Evolutionary conservation across 2,888 invertebrate species (phyloP), one percentile per base, ranked within the genome.

Genomic region (Cheilosia pagana): DNA sequence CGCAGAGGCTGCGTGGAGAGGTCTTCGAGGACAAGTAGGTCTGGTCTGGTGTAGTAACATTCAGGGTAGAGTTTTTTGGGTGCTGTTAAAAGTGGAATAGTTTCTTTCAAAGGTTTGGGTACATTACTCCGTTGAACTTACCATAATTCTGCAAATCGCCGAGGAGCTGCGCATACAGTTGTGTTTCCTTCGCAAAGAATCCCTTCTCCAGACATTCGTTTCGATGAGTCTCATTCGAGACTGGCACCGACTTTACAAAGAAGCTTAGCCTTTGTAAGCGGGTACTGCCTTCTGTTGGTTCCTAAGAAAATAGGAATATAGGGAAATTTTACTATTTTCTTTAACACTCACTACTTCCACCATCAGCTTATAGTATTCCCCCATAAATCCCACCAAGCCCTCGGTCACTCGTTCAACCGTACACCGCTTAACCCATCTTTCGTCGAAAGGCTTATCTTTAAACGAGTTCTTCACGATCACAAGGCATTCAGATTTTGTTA

Each of bases 351-450:
- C 35, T 0, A 65, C 45, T 6, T 83, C 59, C 25, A 91, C 71
- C 2, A 63, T 31, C 2, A 91, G 63, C n/a, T 88, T 89, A 55
- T 89, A 90, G 68, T 91, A 91, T 57, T 91, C 91, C 0, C 91
- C 91, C 90, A 91, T 89, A 68, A 88, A 91, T 0, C 91, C 91
- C 53, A 90, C 62, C 0, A 90, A 81, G 0, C 90, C 89, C 16
- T 70, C 87, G 0, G 88, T 87, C 1, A 88, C 88, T 0, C 81
- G 82, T 12, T 71, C 72, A 0, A 91, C 70, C 7, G 81, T 68
- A 7, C 83, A 87, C 2, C 87, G 67, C 10, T 86, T 25, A 0
- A 90, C 59, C 14, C 77, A 65, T 4, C 82, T 75, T 31, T 87
- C 74, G 4, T 77, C 75, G 14, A 62, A 62, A 8, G 55, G 31